Evolutionary conservation across 37 sponge, comb jelly and placozoan genomes (phyloP).

Genomic region (Corticium candelabrum): DNA sequence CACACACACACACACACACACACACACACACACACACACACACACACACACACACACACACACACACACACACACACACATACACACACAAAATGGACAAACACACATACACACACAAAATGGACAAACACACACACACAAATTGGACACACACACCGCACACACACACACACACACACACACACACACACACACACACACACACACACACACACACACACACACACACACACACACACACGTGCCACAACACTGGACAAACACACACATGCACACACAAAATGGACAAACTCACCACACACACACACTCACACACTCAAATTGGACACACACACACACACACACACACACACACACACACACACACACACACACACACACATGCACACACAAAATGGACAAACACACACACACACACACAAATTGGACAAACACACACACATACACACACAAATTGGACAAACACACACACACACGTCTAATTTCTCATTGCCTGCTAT

Average conservation of each 20-base stretch:
- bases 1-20: conserved; percentile 5
- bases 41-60: conserved; percentile 5
- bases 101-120: neutral
- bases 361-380: conserved; percentile 5
- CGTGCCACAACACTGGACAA: too few species aligned
- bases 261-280: neutral
- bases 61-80: conserved; percentile 5
- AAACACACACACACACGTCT: conserved; percentile 1
- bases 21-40: conserved; percentile 5
- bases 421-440: neutral
- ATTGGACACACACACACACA: conserved; percentile 1
- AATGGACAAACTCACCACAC: neutral
- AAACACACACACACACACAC: conserved; percentile 1
- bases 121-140: neutral
- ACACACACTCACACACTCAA: neutral
- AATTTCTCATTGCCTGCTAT: too few species aligned
- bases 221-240: conserved; percentile 5
- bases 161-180: conserved; percentile 5
- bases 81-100: neutral
- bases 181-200: conserved; percentile 5
- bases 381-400: neutral
- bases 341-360: conserved; percentile 5
- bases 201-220: conserved; percentile 5
- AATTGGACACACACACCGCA: neutral
- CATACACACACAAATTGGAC: neutral